Evolutionary conservation across 1,140 invertebrate genomes (phyloP).

Genomic region (Cydia strobilella): DNA sequence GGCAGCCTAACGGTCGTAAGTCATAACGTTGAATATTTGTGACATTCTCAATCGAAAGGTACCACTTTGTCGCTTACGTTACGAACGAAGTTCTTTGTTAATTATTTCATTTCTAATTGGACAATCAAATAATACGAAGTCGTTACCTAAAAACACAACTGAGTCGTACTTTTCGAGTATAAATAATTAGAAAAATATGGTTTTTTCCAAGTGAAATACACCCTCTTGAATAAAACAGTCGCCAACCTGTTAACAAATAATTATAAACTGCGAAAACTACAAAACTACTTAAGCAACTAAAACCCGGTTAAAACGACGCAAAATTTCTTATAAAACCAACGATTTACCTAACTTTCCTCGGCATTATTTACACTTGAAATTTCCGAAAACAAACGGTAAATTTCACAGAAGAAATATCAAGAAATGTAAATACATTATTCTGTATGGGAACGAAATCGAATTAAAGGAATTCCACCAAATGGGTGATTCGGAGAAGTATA

Average conservation of each 20-base stretch:
- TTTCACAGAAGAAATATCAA: not conserved
- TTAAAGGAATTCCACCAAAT: conserved; percentile 20
- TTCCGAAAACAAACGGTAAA: not conserved
- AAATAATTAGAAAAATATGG: too few species aligned
- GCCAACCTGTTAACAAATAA: not conserved
- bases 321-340: conserved; percentile 12
- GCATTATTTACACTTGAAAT: conserved; percentile 4
- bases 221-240: not conserved
- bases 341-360: not conserved
- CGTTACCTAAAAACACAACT: too few species aligned
- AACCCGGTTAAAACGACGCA: not conserved
- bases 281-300: not conserved
- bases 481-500: not conserved
- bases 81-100: too few species aligned
- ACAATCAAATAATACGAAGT: too few species aligned
- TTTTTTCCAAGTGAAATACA: too few species aligned
- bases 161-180: too few species aligned
- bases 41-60: too few species aligned
- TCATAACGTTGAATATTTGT: too few species aligned
- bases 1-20: too few species aligned
- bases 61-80: too few species aligned
- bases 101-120: too few species aligned
- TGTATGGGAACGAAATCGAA: conserved; percentile 22
- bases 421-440: conserved; percentile 17
- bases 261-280: not conserved